Evolutionary conservation across 2,113 vertebrate species (phyloP).

Genomic region (Oreochromis spilurus): DNA sequence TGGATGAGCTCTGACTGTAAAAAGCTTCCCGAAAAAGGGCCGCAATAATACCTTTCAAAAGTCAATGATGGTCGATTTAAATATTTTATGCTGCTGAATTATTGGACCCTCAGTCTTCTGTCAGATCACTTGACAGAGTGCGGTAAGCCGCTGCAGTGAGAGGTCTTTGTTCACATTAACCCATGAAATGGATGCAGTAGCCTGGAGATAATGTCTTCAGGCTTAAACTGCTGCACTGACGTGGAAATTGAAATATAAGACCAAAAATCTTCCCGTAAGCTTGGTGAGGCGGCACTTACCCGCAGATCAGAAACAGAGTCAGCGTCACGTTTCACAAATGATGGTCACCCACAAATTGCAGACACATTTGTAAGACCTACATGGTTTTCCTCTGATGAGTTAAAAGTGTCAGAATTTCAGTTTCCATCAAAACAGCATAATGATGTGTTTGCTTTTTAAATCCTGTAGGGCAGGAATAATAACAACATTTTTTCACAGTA

Average conservation of each 20-base stretch:
- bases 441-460: background rate
- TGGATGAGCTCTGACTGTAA: constrained; percentile 34
- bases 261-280: background rate
- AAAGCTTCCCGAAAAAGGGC: background rate
- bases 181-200: constrained; percentile 17
- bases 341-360: background rate
- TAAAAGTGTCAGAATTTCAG: background rate
- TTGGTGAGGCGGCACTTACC: background rate
- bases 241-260: background rate
- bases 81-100: constrained; percentile 51
- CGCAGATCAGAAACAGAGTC: background rate
- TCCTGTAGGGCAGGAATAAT: background rate
- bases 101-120: constrained; percentile 7
- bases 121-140: constrained; percentile 34
- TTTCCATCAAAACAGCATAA: background rate
- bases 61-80: constrained; percentile 30
- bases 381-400: background rate
- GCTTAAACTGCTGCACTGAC: background rate
- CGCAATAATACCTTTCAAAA: constrained; percentile 23
- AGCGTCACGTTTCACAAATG: background rate
- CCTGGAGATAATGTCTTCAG: background rate
- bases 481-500: background rate
- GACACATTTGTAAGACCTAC: background rate
- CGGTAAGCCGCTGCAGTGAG: background rate
- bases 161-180: constrained; percentile 41